Conservation (phyloP, 2,113 vertebrate species). For the Thamnaconus septentrionalis region DNA sequence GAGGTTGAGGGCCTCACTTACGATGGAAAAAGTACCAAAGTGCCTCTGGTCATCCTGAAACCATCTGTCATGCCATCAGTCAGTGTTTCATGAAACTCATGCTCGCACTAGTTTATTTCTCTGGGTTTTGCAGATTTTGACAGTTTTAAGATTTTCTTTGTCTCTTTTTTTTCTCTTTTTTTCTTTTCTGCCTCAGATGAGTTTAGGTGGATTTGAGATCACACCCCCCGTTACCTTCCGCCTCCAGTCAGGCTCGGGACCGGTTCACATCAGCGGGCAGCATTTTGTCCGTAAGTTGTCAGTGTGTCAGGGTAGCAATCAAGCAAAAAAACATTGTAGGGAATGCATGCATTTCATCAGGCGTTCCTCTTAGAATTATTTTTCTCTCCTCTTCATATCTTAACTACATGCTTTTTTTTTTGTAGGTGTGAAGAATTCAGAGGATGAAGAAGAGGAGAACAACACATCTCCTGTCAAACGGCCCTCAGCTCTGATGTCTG, state of each 20-base stretch:
- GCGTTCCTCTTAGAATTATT: too few species aligned
- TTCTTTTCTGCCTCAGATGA: slow-evolving; percentile 59
- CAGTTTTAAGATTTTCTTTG: not conserved
- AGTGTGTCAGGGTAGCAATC: not conserved
- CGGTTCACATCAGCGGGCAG: slow-evolving; percentile 80
- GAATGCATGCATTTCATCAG: not conserved
- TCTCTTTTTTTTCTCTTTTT: not conserved
- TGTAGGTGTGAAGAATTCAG: slow-evolving; percentile 75
- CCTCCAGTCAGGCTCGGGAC: slow-evolving; percentile 77
- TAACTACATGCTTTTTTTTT: slow-evolving; percentile 5
- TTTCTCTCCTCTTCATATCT: too few species aligned
- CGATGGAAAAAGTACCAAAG: slow-evolving; percentile 74
- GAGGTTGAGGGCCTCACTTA: slow-evolving; percentile 78
- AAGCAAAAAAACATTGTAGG: not conserved
- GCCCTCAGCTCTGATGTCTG: slow-evolving; percentile 56
- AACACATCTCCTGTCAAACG: slow-evolving; percentile 78
- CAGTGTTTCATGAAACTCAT: slow-evolving; percentile 50
- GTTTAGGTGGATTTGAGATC: slow-evolving; percentile 81
- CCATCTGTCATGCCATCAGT: slow-evolving; percentile 79
- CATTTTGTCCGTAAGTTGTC: slow-evolving; percentile 80
- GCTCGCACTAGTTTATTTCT: too few species aligned
- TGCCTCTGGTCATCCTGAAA: slow-evolving; percentile 76
- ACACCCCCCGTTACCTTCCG: slow-evolving; percentile 80
- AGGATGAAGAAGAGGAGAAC: slow-evolving; percentile 79
- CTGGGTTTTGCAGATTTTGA: too few species aligned